Evolutionary conservation across 2,888 invertebrate genomes (phyloP).

Genomic region (Coleophora deauratella): DNA sequence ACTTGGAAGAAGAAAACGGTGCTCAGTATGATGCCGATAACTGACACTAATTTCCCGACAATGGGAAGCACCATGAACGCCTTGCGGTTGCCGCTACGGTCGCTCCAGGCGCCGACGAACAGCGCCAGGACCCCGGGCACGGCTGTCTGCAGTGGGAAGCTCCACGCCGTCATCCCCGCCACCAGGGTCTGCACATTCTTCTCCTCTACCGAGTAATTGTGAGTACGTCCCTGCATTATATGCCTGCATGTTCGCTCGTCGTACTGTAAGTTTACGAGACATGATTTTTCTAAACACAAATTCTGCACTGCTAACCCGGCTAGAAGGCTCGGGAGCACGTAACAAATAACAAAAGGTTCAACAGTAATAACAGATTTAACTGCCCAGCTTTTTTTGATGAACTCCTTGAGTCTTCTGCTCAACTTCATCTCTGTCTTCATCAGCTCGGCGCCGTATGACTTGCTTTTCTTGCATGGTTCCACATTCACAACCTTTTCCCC

Average conservation of each 20-base stretch:
- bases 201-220: constrained; percentile 54
- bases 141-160: constrained; percentile 72
- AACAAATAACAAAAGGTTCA: constrained; percentile 79
- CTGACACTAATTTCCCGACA: constrained; percentile 70
- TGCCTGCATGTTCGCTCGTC: constrained; percentile 69
- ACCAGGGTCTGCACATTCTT: constrained; percentile 66
- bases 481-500: constrained; percentile 55
- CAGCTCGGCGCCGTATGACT: constrained; percentile 38
- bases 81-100: constrained; percentile 74
- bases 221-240: constrained; percentile 58
- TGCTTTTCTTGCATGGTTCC: constrained; percentile 56
- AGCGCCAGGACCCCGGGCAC: constrained; percentile 72
- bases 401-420: constrained; percentile 49
- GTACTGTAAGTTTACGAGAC: constrained; percentile 70
- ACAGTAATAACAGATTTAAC: constrained; percentile 72
- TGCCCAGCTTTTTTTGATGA: constrained; percentile 54
- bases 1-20: constrained; percentile 74
- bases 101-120: constrained; percentile 77
- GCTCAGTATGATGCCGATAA: constrained; percentile 70
- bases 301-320: constrained; percentile 76
- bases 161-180: constrained; percentile 75
- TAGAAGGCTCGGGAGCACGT: constrained; percentile 77
- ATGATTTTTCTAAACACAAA: constrained; percentile 74
- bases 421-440: constrained; percentile 47
- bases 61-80: constrained; percentile 75